Evolutionary conservation across 2,888 invertebrate genomes (phyloP).

Genomic region (Empis stercorea): DNA sequence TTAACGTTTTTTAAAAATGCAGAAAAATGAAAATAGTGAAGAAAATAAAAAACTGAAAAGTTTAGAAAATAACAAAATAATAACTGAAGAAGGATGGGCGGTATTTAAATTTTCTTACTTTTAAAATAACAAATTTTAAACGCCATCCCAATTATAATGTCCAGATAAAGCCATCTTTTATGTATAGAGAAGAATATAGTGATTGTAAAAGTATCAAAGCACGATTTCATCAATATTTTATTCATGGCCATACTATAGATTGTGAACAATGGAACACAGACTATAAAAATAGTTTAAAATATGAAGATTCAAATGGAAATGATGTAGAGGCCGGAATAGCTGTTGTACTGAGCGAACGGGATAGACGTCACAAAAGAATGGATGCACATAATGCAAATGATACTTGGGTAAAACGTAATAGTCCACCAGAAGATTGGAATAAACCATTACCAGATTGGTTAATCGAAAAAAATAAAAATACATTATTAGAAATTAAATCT

Average conservation of each 20-base stretch:
- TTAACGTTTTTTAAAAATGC: no score
- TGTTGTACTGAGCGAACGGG: conserved; percentile 58
- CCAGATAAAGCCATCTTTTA: conserved; percentile 63
- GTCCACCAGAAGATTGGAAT: conserved; percentile 71
- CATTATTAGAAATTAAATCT: conserved; percentile 51
- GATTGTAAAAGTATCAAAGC: conserved; percentile 64
- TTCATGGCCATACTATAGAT: conserved; percentile 57
- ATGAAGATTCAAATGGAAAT: conserved; percentile 42
- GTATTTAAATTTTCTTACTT: background rate
- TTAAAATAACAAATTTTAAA: background rate
- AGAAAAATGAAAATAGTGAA: background rate
- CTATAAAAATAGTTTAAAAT: conserved; percentile 59
- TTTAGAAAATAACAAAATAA: background rate
- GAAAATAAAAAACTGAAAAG: background rate
- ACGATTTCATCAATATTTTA: conserved; percentile 77
- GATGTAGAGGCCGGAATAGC: conserved; percentile 49
- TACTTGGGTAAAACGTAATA: conserved; percentile 61
- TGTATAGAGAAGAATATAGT: conserved; percentile 69
- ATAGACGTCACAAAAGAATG: conserved; percentile 48
- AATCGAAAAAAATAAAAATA: conserved; percentile 49
- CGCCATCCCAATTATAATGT: background rate
- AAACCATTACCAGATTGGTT: conserved; percentile 68
- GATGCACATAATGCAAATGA: conserved; percentile 57
- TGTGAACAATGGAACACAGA: conserved; percentile 72
- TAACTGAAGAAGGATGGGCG: background rate